phyloP scores from a whole-genome alignment of 2,797 vertebrate species.

The Urocyon cinereoargenteus region DNA sequence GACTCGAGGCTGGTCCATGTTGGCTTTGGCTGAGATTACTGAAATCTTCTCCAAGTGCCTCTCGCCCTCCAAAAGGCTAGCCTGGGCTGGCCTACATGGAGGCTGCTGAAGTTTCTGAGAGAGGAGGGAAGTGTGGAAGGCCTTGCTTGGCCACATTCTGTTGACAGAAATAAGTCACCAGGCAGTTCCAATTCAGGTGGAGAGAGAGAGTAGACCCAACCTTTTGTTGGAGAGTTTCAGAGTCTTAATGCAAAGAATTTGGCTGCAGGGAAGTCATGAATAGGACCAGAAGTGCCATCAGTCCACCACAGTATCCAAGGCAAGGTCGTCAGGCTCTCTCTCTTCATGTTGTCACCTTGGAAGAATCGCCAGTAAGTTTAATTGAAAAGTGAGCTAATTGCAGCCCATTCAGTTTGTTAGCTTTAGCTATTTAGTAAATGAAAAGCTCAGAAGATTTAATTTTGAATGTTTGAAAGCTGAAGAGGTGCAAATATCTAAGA shows the following conservation, averaged over 20 bases:
- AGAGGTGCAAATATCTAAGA: neutral
- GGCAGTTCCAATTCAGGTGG: neutral
- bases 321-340: neutral
- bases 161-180: neutral
- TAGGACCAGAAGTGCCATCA: neutral
- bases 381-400: conserved; percentile 21
- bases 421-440: neutral
- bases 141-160: neutral
- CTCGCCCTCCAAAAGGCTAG: neutral
- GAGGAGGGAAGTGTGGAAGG: neutral
- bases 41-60: neutral
- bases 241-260: neutral
- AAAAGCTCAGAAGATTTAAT: conserved; percentile 1
- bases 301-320: neutral
- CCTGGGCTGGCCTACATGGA: neutral
- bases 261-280: neutral
- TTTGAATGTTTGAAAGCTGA: conserved; percentile 31
- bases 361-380: neutral
- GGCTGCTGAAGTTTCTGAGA: neutral
- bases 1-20: neutral
- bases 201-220: neutral
- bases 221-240: neutral
- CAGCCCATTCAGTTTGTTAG: neutral
- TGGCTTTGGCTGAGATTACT: neutral
- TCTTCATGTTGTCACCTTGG: neutral